Conservation (phyloP, 2,797 vertebrate species). For the Semotilus atromaculatus region DNA sequence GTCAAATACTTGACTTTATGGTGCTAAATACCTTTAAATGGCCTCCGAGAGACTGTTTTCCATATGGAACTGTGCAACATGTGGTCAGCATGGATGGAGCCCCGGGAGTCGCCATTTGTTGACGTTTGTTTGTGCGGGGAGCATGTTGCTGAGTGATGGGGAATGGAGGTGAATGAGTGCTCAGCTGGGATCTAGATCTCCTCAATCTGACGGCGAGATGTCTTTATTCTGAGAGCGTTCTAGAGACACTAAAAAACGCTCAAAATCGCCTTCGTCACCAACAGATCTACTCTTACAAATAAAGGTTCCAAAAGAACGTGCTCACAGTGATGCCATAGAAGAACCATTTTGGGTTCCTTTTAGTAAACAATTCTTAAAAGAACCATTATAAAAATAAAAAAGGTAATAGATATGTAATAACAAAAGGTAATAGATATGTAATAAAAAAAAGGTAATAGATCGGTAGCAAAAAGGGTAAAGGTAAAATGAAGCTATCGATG, state of each 20-base stretch:
- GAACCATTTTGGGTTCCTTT: not conserved
- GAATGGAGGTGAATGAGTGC: conserved; percentile 18
- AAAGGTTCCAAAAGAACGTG: not conserved
- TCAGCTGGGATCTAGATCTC: conserved; percentile 14
- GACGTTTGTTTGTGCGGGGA: conserved; percentile 35
- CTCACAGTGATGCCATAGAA: not conserved
- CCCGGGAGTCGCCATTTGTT: conserved; percentile 41
- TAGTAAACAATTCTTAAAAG: not conserved
- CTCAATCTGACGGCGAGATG: not conserved
- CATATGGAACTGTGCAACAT: conserved; percentile 36
- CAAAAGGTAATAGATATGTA: too few species aligned
- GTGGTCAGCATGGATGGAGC: conserved; percentile 30
- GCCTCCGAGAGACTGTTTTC: conserved; percentile 48
- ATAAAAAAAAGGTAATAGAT: too few species aligned
- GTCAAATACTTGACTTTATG: conserved; percentile 79
- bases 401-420: too few species aligned
- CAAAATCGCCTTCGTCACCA: not conserved
- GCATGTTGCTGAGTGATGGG: conserved; percentile 39
- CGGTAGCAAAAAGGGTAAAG: too few species aligned
- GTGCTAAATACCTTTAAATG: conserved; percentile 76
- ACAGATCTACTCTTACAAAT: not conserved
- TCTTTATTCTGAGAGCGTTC: not conserved
- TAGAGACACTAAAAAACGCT: not conserved
- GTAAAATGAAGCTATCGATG: not conserved
- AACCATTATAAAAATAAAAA: not conserved